phyloP scores from a whole-genome alignment of 2,113 vertebrate genomes.

The Crotalus tigris region DNA sequence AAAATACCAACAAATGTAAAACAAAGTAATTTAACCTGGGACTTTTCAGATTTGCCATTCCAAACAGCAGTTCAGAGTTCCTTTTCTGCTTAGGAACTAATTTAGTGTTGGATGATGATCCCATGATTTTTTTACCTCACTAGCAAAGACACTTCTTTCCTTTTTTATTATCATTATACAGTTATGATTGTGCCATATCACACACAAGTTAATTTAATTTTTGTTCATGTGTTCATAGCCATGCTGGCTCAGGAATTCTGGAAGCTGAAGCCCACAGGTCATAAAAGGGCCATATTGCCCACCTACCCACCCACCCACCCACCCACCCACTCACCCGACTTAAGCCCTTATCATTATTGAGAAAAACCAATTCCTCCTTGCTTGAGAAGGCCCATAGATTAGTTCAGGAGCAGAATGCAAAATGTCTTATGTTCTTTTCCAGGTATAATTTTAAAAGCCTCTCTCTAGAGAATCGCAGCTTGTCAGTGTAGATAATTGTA shows the following conservation, averaged over 20 bases:
- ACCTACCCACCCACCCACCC: too few relatives aligned
- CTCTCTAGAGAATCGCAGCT: background rate
- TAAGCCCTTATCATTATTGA: background rate
- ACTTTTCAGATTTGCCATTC: constrained; percentile 21
- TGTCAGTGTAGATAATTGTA: background rate
- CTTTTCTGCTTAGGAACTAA: constrained; percentile 14
- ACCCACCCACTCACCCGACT: background rate
- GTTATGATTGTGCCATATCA: constrained; percentile 3
- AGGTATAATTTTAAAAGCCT: background rate
- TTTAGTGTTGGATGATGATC: constrained; percentile 37
- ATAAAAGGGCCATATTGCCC: background rate
- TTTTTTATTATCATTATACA: background rate
- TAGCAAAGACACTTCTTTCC: constrained; percentile 29
- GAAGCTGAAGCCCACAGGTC: background rate
- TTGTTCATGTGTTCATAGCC: background rate
- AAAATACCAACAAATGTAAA: background rate
- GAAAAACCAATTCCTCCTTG: fast-evolving
- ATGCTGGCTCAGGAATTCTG: background rate
- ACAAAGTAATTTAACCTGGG: constrained; percentile 29
- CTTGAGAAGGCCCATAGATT: background rate
- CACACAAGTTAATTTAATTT: background rate
- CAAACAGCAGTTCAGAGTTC: constrained; percentile 29
- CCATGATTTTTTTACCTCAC: background rate
- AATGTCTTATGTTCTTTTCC: background rate
- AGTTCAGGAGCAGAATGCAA: background rate